A percentile compares a stretch with the other conserved stretches of the same genome.
phyloP scores from a whole-genome alignment of 2,113 vertebrate species.

The Pterocles burchelli region DNA sequence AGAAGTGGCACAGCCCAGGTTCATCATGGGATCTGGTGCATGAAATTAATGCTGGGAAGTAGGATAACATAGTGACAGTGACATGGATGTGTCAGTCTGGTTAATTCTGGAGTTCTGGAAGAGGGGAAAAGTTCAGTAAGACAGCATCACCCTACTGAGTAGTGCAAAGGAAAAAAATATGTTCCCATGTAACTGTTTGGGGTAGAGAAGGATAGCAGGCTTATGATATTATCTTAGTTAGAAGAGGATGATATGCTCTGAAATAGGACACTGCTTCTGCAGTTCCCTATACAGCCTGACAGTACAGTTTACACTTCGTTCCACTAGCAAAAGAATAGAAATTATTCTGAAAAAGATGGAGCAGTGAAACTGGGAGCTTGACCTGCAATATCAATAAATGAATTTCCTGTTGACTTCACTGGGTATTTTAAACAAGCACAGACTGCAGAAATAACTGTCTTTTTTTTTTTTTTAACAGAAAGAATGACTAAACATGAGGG shows the following conservation, averaged over 20 bases:
- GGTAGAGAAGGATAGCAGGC: neutral
- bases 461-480: neutral
- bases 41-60: conserved; percentile 65
- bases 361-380: neutral
- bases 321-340: neutral
- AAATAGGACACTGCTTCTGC: neutral
- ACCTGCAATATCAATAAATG: neutral
- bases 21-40: conserved; percentile 55
- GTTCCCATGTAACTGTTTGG: neutral
- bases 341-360: neutral
- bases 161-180: neutral
- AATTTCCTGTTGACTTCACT: neutral
- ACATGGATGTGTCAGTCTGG: conserved; percentile 24
- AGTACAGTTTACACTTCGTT: neutral
- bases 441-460: neutral
- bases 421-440: conserved; percentile 25
- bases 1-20: conserved; percentile 21
- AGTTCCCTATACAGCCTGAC: neutral
- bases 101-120: conserved; percentile 52
- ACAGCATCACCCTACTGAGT: neutral
- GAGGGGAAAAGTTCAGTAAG: conserved; percentile 59
- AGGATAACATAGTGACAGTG: conserved; percentile 44
- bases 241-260: neutral
- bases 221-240: neutral
- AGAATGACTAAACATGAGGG: neutral